Base-by-base conservation (phyloP, 2,113 vertebrate species). In the Macheiramphus alcinus region DNA sequence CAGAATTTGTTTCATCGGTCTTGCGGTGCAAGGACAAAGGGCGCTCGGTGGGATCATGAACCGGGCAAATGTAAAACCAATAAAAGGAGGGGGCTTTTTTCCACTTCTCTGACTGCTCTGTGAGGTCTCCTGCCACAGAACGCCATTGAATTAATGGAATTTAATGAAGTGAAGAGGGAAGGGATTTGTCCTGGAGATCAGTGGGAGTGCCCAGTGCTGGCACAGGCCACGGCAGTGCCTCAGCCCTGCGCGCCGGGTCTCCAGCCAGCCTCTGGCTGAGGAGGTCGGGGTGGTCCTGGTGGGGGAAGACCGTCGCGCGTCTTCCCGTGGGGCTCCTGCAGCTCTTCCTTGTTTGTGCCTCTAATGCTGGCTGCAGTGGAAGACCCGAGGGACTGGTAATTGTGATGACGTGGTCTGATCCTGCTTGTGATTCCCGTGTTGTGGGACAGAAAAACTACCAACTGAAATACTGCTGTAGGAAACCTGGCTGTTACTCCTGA, bases 231-330 rank as follows among this genome's bases (percentile, higher is more conserved):
- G 43, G 42, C 38, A 14, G 25, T 6, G 47, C 34, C 56, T 36
- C 14, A 5, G 36, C 29, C 34, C 0, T 0, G 7, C 0, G 4
- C 0, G 0, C 1, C 1, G 5, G 8, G 13, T 45, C 34, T 75
- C 31, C 23, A 6, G 34, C 56, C 6, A 1, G 16, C 18, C 67
- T 27, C 4, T 40, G 4, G 29, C 1, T 6, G 16, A 22, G 36
- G 23, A 11, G 11, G 32, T 50, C 10, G 0, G 19, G 4, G 13
- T 9, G 59, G 58, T n/a, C 27, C 80, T 27, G 40, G 0, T 6
- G 6, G n/a, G 23, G 14, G 4, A 63, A 13, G 21, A n/a, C n/a
- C 6, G 0, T 65, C 36, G 9, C 34, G 1, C 1, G 0, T 25
- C 43, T 29, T 58, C 42, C 66, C 10, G 0, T 3, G 42, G 32